These are phyloP conservation scores for Toxostoma redivivum DNA, from an alignment of 2,113 vertebrate genomes.

Conservation along the genomic window DNA sequence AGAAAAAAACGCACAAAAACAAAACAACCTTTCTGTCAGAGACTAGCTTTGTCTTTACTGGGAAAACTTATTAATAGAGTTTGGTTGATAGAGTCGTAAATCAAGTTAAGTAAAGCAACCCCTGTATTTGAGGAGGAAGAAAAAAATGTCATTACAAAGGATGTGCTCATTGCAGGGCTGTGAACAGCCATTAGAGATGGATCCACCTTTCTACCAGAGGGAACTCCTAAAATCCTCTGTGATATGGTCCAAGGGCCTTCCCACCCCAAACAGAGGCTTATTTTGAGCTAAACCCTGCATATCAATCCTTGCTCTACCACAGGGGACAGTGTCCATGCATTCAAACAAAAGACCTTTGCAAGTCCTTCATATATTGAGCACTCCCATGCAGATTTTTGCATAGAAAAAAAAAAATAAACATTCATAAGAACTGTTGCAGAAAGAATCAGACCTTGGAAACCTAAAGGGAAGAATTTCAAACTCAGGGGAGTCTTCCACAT, in stretches of 20 bases:
- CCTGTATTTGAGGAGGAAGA: background rate
- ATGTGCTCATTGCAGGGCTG: background rate
- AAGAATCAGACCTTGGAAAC: background rate
- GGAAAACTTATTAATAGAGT: background rate
- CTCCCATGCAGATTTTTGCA: background rate
- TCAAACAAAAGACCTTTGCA: background rate
- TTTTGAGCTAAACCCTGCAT: background rate
- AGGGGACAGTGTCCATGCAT: rapidly evolving
- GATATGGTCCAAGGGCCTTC: background rate
- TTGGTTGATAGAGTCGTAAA: background rate
- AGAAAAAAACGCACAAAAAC: rapidly evolving
- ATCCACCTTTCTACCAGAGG: background rate
- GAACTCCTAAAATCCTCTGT: background rate
- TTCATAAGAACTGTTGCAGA: background rate
- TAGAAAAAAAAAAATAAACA: background rate
- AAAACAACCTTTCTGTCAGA: background rate
- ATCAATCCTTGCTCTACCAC: background rate
- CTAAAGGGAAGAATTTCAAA: background rate
- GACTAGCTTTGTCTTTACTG: background rate
- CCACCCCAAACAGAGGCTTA: rapidly evolving
- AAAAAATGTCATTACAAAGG: background rate
- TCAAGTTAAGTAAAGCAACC: background rate
- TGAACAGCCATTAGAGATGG: background rate
- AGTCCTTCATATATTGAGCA: background rate
- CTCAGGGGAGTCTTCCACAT: background rate